Evolutionary conservation across 2,113 vertebrate genomes (phyloP), one percentile per base, ranked within the genome.

Genomic region (Atractosteus spatula): DNA sequence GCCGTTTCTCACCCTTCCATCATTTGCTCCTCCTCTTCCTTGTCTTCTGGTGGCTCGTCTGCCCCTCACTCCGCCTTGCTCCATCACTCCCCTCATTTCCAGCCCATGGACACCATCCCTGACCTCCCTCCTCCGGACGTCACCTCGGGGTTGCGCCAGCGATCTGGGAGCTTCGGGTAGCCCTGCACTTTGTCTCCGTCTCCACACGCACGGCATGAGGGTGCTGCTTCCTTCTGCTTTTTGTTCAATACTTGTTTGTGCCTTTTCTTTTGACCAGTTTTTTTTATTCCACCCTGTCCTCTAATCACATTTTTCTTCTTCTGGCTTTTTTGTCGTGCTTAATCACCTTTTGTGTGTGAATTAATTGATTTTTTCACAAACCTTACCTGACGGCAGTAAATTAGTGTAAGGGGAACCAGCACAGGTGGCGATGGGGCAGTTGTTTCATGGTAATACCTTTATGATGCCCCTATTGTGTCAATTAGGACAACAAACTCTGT

Each of bases 51-150:
- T 51, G 76, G 76, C 3, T 5, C 61, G 4, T 8, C 69, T 57
- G 74, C 71, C 68, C 77, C 77, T 79, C 88, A 88, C 80, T 84
- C 88, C 85, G 92, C 89, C 86, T 91, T 93, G 86, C 85, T 90
- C 83, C 89, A 92, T 89, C 93, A 95, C 81, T 86, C 91, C 81
- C 93, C 94, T 87, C 89, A 89, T 81, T 93, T 96, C 89, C 95
- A 97, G 85, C 96, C 96, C 90, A 92, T 92, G 96, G 96, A 97
- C 74, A 87, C 96, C 84, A 91, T 92, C 86, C 91, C 94, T 13
- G 96, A 97, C 80, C 89, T 93, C 8, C 84, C 92, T 86, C 90
- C 88, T 86, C 92, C 94, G 77, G 95, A 96, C 71, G 89, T 87
- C 92, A 93, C 88, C 80, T 81, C 91, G 75, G 90, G 84, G 81